Conservation (phyloP, 2,888 invertebrate species). For the Carterocephalus palaemon region DNA sequence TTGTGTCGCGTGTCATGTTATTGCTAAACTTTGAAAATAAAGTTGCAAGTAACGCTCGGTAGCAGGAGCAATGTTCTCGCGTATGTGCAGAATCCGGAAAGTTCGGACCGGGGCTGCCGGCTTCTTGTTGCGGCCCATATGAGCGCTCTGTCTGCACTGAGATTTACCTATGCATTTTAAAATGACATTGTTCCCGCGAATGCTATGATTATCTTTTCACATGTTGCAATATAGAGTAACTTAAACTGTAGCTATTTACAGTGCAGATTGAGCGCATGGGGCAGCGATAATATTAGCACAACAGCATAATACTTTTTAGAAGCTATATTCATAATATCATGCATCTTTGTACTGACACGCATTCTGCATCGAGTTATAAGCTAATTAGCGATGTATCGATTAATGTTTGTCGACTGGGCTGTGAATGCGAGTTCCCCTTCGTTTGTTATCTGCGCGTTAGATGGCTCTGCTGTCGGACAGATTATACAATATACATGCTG, state of each 20-base stretch:
- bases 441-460: conserved; percentile 31
- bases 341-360: conserved; percentile 1
- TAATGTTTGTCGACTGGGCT: conserved; percentile 11
- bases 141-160: conserved; percentile 2
- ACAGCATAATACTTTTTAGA: conserved; percentile 14
- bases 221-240: too few relatives aligned
- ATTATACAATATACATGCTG: background rate
- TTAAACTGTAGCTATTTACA: background rate
- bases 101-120: too few relatives aligned
- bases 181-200: too few relatives aligned
- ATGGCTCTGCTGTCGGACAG: conserved; percentile 25
- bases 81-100: too few relatives aligned
- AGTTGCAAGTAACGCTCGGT: background rate
- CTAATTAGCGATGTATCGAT: background rate
- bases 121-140: too few relatives aligned
- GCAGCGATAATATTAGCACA: conserved; percentile 13
- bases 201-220: too few relatives aligned
- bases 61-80: background rate
- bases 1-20: too few relatives aligned
- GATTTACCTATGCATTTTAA: too few relatives aligned
- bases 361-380: background rate
- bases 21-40: background rate
- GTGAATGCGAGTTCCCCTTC: conserved; percentile 11
- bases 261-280: conserved; percentile 9
- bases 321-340: background rate